These are phyloP conservation scores for Drosophila murphyi DNA, from an alignment of 1,140 invertebrate genomes.

Conservation along the genomic window DNA sequence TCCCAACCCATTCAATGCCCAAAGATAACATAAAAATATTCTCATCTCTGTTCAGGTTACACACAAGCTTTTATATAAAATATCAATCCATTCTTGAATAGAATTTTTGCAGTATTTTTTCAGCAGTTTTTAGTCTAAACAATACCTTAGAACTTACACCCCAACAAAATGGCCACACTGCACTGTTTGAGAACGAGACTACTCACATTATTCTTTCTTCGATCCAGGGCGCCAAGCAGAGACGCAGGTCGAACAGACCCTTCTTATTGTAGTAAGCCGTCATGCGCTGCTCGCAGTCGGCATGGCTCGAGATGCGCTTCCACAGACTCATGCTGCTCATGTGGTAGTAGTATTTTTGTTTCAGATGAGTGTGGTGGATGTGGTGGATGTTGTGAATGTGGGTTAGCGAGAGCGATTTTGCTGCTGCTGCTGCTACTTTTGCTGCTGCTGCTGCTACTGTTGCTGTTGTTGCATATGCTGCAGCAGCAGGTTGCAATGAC, in stretches of 20 bases:
- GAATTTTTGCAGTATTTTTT: background rate
- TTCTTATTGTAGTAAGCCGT: conserved; percentile 81
- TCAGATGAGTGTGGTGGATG: conserved; percentile 57
- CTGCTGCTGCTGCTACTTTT: conserved; percentile 9
- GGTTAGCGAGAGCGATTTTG: conserved; percentile 30
- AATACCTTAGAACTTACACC: background rate
- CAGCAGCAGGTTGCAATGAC: conserved; percentile 29
- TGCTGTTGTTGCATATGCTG: background rate
- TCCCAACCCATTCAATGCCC: too few species aligned
- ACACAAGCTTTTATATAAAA: background rate
- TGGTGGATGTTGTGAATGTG: conserved; percentile 18
- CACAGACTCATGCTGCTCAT: conserved; percentile 77
- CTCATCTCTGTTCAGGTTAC: background rate
- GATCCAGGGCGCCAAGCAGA: conserved; percentile 81
- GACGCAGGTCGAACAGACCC: conserved; percentile 78
- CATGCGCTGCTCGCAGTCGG: conserved; percentile 80
- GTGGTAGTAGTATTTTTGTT: conserved; percentile 28
- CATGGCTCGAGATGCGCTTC: conserved; percentile 78
- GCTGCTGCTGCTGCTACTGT: conserved; percentile 5
- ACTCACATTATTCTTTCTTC: conserved; percentile 84
- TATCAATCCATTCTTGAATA: background rate
- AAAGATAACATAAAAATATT: too few species aligned
- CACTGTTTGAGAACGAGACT: conserved; percentile 28
- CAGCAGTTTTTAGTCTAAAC: background rate
- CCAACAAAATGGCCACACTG: conserved; percentile 1